Evolutionary conservation across 2,888 invertebrate genomes (phyloP).

Genomic region (Margaritifera margaritifera): DNA sequence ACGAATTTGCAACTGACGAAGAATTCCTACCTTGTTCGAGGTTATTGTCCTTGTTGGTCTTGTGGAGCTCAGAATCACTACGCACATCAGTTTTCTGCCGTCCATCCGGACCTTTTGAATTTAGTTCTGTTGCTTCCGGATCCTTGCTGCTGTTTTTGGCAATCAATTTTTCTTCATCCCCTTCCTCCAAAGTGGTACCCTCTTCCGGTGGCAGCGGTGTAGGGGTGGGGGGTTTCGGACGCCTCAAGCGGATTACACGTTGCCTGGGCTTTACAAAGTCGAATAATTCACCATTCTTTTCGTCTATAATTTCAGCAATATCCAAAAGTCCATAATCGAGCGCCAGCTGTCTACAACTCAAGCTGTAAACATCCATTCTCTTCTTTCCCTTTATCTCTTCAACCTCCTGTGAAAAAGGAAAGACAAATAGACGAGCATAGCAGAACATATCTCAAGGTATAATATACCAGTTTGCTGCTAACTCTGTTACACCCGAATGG

Average conservation of each 20-base stretch:
- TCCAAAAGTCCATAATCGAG: conserved; percentile 58
- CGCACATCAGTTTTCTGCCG: conserved; percentile 10
- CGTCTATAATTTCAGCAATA: conserved; percentile 68
- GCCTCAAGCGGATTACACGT: conserved; percentile 45
- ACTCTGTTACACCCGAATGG: too few species aligned
- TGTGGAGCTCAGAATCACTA: conserved; percentile 26
- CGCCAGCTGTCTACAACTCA: conserved; percentile 68
- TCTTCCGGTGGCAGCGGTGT: conserved; percentile 21
- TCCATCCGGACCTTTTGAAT: conserved; percentile 1
- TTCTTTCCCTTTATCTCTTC: conserved; percentile 33
- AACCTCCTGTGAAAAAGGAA: conserved; percentile 11
- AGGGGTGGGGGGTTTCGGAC: conserved; percentile 42
- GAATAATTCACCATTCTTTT: conserved; percentile 59
- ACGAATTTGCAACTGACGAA: not conserved
- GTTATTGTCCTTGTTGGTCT: conserved; percentile 15
- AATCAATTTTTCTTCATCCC: conserved; percentile 16
- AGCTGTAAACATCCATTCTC: conserved; percentile 42
- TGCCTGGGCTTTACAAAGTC: conserved; percentile 46
- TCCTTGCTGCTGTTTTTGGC: conserved; percentile 11
- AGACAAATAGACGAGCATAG: not conserved
- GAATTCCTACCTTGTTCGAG: conserved; percentile 11
- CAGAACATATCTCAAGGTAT: too few species aligned
- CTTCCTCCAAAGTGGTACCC: conserved; percentile 23
- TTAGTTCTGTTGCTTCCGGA: conserved; percentile 6
- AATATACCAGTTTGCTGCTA: too few species aligned